Evolutionary conservation across 2,113 vertebrate species (phyloP).

Genomic region (Mormyrus iriodes): DNA sequence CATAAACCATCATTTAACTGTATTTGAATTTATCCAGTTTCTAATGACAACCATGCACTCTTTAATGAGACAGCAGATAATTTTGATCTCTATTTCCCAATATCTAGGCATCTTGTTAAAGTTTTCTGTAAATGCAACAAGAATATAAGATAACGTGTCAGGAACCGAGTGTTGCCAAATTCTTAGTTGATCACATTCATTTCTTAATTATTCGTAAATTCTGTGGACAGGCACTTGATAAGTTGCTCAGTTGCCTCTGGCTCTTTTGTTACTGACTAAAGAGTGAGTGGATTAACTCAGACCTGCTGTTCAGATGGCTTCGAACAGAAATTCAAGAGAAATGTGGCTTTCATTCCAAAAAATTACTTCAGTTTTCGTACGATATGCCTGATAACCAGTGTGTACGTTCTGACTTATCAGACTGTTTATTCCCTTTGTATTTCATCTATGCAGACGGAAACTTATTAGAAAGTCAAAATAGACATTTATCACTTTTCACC

Average conservation of each 20-base stretch:
- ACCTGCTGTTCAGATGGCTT: background rate
- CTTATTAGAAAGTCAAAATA: background rate
- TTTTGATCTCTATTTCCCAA: background rate
- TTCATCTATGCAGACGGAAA: background rate
- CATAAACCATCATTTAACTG: background rate
- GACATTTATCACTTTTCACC: background rate
- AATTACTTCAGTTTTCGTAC: background rate
- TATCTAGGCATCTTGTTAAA: background rate
- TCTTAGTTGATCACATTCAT: background rate
- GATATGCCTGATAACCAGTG: background rate
- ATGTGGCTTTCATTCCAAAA: slow-evolving; percentile 1
- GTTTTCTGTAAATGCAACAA: background rate
- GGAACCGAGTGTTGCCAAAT: background rate
- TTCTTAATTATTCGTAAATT: background rate
- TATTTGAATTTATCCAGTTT: background rate
- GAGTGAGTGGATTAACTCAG: background rate
- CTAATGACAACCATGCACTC: background rate
- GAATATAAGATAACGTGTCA: background rate
- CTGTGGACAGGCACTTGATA: background rate
- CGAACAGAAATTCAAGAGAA: background rate
- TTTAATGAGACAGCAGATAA: background rate
- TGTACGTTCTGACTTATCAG: background rate
- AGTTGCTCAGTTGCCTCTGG: background rate
- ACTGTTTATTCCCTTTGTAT: background rate
- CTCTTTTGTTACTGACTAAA: background rate